These are phyloP conservation scores for Panorpa germanica DNA, from an alignment of 2,888 invertebrate genomes.

Conservation along the genomic window DNA sequence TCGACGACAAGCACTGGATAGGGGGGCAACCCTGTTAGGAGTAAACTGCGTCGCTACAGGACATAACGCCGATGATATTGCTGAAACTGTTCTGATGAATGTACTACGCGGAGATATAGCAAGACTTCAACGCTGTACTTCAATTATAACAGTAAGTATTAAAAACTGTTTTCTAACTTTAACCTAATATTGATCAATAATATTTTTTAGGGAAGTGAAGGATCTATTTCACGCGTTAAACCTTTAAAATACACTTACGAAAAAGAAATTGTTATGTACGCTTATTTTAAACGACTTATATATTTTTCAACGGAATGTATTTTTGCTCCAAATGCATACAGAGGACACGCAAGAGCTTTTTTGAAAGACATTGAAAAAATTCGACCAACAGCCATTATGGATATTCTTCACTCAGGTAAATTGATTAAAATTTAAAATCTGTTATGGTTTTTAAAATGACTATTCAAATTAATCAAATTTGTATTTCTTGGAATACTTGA, in stretches of 20 bases:
- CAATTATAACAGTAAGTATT: conserved; percentile 63
- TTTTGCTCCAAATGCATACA: conserved; percentile 95
- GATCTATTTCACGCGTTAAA: conserved; percentile 78
- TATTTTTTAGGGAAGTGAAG: conserved; percentile 46
- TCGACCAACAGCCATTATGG: conserved; percentile 78
- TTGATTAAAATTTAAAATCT: conserved; percentile 3
- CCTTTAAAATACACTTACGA: conserved; percentile 96
- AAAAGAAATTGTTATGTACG: conserved; percentile 99
- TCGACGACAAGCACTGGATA: conserved; percentile 84
- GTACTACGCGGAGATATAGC: conserved; percentile 92
- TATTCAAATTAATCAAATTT: no score
- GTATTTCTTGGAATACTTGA: no score
- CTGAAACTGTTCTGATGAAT: conserved; percentile 97
- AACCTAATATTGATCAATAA: conserved; percentile 12
- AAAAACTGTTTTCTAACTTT: conserved; percentile 9
- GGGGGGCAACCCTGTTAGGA: conserved; percentile 74
- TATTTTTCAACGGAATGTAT: conserved; percentile 99
- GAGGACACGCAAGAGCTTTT: conserved; percentile 76
- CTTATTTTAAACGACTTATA: conserved; percentile 85
- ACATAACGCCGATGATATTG: conserved; percentile 94
- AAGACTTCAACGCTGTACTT: conserved; percentile 77
- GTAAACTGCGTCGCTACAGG: conserved; percentile 94
- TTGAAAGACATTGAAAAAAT: conserved; percentile 92
- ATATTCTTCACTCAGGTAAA: conserved; percentile 75
- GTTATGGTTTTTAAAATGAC: background rate